Evolutionary conservation across 2,113 vertebrate species (phyloP).

Genomic region (Archilochus colubris): DNA sequence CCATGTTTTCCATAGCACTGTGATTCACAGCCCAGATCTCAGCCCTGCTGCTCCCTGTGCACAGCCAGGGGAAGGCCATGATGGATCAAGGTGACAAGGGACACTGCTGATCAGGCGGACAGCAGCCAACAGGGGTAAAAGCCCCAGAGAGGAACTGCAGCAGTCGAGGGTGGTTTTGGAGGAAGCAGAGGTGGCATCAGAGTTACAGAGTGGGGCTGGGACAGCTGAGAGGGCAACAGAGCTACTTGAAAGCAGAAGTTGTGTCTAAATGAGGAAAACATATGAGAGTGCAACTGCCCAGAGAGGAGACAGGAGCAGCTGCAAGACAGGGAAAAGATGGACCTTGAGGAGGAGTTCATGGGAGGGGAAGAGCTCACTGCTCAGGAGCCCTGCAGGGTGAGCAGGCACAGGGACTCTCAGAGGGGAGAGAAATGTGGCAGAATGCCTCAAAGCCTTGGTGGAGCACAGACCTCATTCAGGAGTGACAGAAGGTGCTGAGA

Average conservation of each 20-base stretch:
- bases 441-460: not conserved
- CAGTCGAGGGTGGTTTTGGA: not conserved
- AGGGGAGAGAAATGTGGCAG: accelerated
- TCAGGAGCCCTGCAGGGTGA: not conserved
- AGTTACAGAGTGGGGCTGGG: not conserved
- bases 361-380: accelerated
- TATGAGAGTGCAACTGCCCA: not conserved
- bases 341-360: not conserved
- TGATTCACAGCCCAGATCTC: not conserved
- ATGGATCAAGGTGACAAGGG: not conserved
- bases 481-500: not conserved
- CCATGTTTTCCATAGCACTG: accelerated
- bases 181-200: accelerated
- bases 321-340: accelerated
- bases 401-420: accelerated
- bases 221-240: not conserved
- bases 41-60: accelerated
- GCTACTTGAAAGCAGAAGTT: not conserved
- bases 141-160: accelerated
- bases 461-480: not conserved
- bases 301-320: not conserved
- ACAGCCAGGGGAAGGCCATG: not conserved
- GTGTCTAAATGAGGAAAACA: not conserved
- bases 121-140: not conserved
- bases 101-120: accelerated